Evolutionary conservation across 2,113 vertebrate species (phyloP).

Genomic region (Salvelinus sp.): DNA sequence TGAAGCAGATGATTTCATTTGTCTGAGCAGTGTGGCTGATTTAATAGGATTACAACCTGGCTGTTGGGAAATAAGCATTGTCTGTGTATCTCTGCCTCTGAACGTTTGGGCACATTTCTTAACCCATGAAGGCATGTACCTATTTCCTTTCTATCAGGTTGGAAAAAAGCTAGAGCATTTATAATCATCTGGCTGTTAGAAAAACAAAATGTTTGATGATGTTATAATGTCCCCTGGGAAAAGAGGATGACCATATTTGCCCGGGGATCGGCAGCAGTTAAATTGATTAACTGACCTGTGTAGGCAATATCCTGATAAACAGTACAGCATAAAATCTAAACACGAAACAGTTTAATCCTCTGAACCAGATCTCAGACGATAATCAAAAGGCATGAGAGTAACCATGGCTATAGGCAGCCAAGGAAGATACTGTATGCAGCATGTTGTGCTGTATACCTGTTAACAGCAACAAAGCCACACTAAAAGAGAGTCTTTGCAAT

Average conservation of each 20-base stretch:
- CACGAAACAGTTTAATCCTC: neutral
- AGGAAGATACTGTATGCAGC: neutral
- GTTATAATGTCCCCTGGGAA: neutral
- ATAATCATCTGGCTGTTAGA: neutral
- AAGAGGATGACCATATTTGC: too few species aligned
- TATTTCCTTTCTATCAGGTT: too few species aligned
- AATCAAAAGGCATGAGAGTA: neutral
- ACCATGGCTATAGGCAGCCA: neutral
- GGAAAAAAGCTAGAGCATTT: too few species aligned
- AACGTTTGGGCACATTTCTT: slow-evolving; percentile 51
- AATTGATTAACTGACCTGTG: neutral
- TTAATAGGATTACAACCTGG: slow-evolving; percentile 69
- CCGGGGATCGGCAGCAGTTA: neutral
- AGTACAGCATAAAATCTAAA: neutral
- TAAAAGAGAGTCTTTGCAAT: slow-evolving; percentile 34
- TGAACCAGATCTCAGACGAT: neutral
- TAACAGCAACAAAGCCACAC: slow-evolving; percentile 24
- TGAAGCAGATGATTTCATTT: slow-evolving; percentile 71
- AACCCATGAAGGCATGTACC: slow-evolving; percentile 23
- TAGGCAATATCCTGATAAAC: neutral
- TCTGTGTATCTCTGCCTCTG: slow-evolving; percentile 52
- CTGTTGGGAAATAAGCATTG: slow-evolving; percentile 46
- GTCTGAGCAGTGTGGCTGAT: slow-evolving; percentile 45
- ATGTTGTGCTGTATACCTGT: neutral
- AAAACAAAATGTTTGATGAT: neutral